These are phyloP conservation scores for Synergus itoensis DNA, from an alignment of 2,888 invertebrate genomes.

Conservation along the genomic window DNA sequence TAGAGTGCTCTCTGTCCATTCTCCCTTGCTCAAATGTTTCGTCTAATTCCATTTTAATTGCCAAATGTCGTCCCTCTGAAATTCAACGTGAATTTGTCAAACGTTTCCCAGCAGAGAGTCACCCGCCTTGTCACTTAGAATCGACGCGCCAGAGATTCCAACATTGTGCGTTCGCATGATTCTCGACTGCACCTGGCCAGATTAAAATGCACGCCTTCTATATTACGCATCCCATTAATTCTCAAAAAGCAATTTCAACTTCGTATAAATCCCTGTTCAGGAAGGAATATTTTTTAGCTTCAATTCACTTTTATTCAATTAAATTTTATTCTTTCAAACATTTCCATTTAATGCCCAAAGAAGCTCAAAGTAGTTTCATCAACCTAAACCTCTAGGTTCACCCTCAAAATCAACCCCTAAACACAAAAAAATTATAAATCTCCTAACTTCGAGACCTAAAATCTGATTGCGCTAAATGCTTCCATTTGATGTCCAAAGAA, in stretches of 20 bases:
- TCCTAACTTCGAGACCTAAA: no score
- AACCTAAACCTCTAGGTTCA: no score
- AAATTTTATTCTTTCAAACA: no score
- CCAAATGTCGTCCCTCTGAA: slow-evolving; percentile 16
- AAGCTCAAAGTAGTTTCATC: no score
- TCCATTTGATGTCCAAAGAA: no score
- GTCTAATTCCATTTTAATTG: slow-evolving; percentile 32
- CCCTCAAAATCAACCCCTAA: no score
- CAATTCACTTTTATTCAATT: no score
- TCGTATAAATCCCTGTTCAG: neutral
- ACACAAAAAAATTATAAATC: no score
- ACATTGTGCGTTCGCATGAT: slow-evolving; percentile 17
- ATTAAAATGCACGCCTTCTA: slow-evolving; percentile 18
- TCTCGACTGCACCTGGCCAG: slow-evolving; percentile 17
- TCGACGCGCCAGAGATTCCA: slow-evolving; percentile 15
- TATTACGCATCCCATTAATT: slow-evolving; percentile 30
- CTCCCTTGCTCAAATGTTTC: slow-evolving; percentile 7
- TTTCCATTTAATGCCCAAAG: no score
- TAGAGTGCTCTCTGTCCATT: neutral
- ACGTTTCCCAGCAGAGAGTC: slow-evolving; percentile 16
- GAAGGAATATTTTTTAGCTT: neutral
- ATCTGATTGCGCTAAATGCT: no score
- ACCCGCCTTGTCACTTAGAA: slow-evolving; percentile 17
- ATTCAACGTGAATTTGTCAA: slow-evolving; percentile 26
- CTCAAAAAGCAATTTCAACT: slow-evolving; percentile 27